Percentiles rank a stretch among this genome's conserved stretches.
These are phyloP conservation scores for Paraescarpia echinospica DNA, from an alignment of 1,140 invertebrate species.

Conservation along the genomic window DNA sequence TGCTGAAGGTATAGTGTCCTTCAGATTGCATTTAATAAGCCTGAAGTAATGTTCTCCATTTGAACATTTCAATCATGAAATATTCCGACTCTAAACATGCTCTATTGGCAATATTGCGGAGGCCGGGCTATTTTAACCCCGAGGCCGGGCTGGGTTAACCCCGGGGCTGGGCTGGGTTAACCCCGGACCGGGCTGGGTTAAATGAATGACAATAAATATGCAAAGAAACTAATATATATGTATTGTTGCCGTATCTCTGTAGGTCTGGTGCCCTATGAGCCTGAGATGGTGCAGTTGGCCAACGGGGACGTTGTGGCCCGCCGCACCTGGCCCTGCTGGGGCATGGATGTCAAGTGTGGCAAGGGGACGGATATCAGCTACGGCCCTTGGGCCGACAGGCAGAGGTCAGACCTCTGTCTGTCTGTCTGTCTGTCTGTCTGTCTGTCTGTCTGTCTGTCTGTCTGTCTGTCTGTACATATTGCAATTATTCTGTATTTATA, in stretches of 20 bases:
- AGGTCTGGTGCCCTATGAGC: conserved; percentile 84
- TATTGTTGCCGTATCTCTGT: conserved; percentile 12
- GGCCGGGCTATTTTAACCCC: too few species aligned
- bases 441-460: neutral
- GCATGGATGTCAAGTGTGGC: conserved; percentile 92
- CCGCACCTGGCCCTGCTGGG: conserved; percentile 89
- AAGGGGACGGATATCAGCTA: conserved; percentile 97
- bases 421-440: neutral
- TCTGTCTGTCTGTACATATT: neutral
- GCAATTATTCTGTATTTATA: conserved; percentile 13
- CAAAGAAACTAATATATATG: too few species aligned
- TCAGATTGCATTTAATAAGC: too few species aligned
- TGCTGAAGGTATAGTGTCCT: too few species aligned
- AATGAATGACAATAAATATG: too few species aligned
- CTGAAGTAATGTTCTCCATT: too few species aligned
- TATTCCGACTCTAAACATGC: too few species aligned
- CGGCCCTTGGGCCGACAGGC: conserved; percentile 96
- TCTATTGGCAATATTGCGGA: too few species aligned
- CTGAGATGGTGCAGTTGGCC: conserved; percentile 83
- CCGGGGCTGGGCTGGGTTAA: too few species aligned
- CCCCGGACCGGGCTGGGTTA: too few species aligned
- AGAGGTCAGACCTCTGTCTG: conserved; percentile 63
- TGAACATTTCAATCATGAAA: too few species aligned
- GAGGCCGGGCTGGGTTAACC: too few species aligned
- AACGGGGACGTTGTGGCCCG: conserved; percentile 87